Base-by-base conservation (phyloP, 2,888 invertebrate genomes). In the Chrysomela aeneicollis region DNA sequence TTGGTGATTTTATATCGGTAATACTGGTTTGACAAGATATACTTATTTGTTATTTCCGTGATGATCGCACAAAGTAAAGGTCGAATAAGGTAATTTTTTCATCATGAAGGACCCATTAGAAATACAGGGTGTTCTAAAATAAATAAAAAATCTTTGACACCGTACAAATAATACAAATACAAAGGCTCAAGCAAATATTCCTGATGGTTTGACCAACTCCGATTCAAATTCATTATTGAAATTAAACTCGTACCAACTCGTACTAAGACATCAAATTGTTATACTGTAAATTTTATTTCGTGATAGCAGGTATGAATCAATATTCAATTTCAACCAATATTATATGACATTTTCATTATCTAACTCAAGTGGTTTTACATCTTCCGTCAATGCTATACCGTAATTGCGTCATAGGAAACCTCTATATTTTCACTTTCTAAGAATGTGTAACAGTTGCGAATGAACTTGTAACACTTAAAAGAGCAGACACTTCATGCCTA, bases 321-420 rank as follows among this genome's bases (percentile, higher is more conserved):
- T 26, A 26, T 26, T 26, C 26, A 26, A 26, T 26, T n/a, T 5
- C 30, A 17, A 60, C 22, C 21, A 26, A 42, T 53, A 52, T 61
- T 61, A 64, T 17, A 61, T 64, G 53, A 64, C 61, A 58, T 18
- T 46, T 35, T n/a, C 22, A 58, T 64, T 64, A 64, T 58, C 64
- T 64, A 61, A 64, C 64, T 47, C 49, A 22, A 21, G 26, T 37
- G 32, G 4, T 35, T 35, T 10, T 35, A 42, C 32, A 54, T 54
- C 52, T 52, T 51, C 57, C 51, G 30, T 30, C 50, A 60, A 60
- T 47, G 53, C 49, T 68, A 63, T 67, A 53, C 59, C 42, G 52
- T 57, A 49, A 67, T 73, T 73, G 71, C 69, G 66, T 73, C 73
- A 73, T 73, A 71, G 70, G 73, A 73, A 73, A 73, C 71, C 64